Evolutionary conservation across 92 coral and sea anemone genomes (phyloP).

Genomic region (Phymanthus crucifer): DNA sequence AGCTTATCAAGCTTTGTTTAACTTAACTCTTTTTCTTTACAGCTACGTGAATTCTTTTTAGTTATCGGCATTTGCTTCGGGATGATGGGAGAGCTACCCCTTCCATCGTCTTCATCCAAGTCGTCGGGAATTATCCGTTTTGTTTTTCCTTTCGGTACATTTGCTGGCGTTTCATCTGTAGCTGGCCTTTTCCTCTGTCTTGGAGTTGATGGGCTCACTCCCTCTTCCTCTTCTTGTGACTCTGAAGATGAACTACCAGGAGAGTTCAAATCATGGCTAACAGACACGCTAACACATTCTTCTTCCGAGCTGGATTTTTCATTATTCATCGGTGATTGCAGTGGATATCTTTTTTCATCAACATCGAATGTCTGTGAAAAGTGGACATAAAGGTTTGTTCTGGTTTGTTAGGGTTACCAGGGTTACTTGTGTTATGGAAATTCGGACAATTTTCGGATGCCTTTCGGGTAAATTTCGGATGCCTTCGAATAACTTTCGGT

Average conservation of each 20-base stretch:
- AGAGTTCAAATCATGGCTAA: not conserved
- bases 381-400: constrained; percentile 1
- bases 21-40: not conserved
- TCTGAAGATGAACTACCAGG: constrained; percentile 8
- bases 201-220: not conserved
- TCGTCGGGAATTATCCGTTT: not conserved
- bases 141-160: not conserved
- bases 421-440: constrained; percentile 9
- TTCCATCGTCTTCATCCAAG: constrained; percentile 8
- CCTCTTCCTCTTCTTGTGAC: not conserved
- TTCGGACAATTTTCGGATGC: constrained; percentile 6
- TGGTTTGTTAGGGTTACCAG: too few relatives aligned
- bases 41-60: not conserved
- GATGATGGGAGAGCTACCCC: not conserved
- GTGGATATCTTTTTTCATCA: not conserved
- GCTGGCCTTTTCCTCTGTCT: constrained; percentile 8
- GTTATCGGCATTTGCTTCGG: constrained; percentile 4
- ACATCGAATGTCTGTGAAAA: constrained; percentile 7
- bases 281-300: not conserved
- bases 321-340: not conserved
- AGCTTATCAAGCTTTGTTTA: not conserved
- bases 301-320: constrained; percentile 5
- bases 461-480: not conserved
- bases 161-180: not conserved
- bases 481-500: constrained; percentile 6